These are phyloP conservation scores for Epinephelus coioides DNA, from an alignment of 2,797 vertebrate species.

Conservation along the genomic window DNA sequence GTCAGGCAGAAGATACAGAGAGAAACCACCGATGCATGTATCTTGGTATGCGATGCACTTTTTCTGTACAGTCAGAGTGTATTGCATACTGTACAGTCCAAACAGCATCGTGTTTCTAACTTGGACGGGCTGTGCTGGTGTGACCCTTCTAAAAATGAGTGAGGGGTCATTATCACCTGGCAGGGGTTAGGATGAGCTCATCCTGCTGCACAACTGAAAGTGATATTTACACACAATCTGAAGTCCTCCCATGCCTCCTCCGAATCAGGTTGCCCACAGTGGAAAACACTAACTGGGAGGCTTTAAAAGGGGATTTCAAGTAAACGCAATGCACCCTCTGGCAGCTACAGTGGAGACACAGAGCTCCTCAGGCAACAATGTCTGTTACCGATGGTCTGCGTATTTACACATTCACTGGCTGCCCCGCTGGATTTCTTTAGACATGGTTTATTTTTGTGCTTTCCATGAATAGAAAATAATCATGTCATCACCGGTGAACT, in stretches of 20 bases:
- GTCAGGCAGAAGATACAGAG: not conserved
- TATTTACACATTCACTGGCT: slow-evolving; percentile 30
- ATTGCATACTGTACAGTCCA: slow-evolving; percentile 61
- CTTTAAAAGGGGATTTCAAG: slow-evolving; percentile 38
- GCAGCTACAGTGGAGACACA: slow-evolving; percentile 35
- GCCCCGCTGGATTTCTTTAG: slow-evolving; percentile 10
- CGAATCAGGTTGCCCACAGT: slow-evolving; percentile 73
- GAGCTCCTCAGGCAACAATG: slow-evolving; percentile 39
- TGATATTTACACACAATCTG: slow-evolving; percentile 76
- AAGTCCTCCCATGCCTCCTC: slow-evolving; percentile 43
- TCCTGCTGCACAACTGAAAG: slow-evolving; percentile 68
- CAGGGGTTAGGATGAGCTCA: slow-evolving; percentile 76
- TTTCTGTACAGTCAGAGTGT: slow-evolving; percentile 31
- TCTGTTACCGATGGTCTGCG: slow-evolving; percentile 19
- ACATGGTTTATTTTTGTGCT: slow-evolving; percentile 37
- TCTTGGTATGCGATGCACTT: not conserved
- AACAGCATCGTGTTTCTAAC: slow-evolving; percentile 70
- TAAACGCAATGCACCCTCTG: slow-evolving; percentile 28
- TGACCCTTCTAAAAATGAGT: slow-evolving; percentile 72
- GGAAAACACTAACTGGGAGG: slow-evolving; percentile 54
- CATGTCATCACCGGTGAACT: slow-evolving; percentile 9
- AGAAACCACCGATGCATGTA: slow-evolving; percentile 13
- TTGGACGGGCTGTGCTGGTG: slow-evolving; percentile 51
- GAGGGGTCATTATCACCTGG: slow-evolving; percentile 80
- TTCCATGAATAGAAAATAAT: slow-evolving; percentile 28